Conservation (phyloP, 2,888 invertebrate genomes). For the Tenthredo amoena region DNA sequence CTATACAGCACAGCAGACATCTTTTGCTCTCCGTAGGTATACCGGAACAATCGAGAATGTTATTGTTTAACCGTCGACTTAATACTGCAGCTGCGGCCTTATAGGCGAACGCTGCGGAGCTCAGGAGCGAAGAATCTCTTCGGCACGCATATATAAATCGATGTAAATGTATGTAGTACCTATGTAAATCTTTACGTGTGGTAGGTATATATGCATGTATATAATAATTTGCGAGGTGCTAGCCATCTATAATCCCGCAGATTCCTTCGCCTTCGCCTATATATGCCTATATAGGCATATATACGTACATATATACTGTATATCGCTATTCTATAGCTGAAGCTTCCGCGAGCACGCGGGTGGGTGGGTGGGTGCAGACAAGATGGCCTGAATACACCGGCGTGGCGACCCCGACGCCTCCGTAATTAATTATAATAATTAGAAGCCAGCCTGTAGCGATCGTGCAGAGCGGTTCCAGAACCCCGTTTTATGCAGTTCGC, state of each 20-base stretch:
- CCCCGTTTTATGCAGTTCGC: conserved; percentile 40
- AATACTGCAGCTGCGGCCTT: neutral
- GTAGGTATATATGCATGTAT: neutral
- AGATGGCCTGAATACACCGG: conserved; percentile 60
- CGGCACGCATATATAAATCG: neutral
- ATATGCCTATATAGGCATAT: neutral
- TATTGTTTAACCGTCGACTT: conserved; percentile 28
- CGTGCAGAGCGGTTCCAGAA: conserved; percentile 24
- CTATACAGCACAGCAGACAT: neutral
- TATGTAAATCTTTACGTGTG: too few species aligned
- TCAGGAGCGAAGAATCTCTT: neutral
- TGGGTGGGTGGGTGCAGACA: conserved; percentile 62
- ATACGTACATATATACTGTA: neutral
- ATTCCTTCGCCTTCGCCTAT: neutral
- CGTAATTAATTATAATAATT: conserved; percentile 68
- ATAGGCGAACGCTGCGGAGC: neutral
- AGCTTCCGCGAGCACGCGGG: neutral
- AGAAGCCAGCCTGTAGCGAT: conserved; percentile 57
- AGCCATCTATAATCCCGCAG: neutral
- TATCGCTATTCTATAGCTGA: neutral
- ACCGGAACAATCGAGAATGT: conserved; percentile 6
- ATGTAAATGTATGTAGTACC: neutral
- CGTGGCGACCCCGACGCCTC: conserved; percentile 45
- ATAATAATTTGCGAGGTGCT: conserved; percentile 31
- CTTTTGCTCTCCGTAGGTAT: conserved; percentile 6